A percentile compares a stretch with the other conserved stretches of the same genome.
Evolutionary conservation across 2,797 vertebrate species (phyloP).

Genomic region (Danio albolineatus): DNA sequence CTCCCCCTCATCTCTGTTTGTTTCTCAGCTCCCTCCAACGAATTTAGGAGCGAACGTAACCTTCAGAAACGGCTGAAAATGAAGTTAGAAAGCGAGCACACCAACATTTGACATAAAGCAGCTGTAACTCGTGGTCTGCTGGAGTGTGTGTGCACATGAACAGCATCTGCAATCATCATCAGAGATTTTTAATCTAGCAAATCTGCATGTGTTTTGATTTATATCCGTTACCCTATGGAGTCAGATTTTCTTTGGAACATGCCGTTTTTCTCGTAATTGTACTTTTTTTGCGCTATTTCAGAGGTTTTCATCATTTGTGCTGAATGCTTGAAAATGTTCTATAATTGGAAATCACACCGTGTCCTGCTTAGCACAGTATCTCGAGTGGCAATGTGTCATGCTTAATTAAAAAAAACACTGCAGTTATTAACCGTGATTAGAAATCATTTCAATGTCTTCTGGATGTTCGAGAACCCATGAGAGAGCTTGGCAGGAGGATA

Average conservation of each 20-base stretch:
- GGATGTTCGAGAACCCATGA: conserved; percentile 34
- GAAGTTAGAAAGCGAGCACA: conserved; percentile 75
- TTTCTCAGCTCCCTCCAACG: conserved; percentile 66
- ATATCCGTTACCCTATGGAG: conserved; percentile 15
- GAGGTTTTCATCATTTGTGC: conserved; percentile 44
- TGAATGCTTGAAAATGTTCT: conserved; percentile 36
- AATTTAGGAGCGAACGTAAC: conserved; percentile 64
- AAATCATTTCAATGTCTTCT: conserved; percentile 47
- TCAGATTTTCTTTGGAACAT: neutral
- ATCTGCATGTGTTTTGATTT: conserved; percentile 37
- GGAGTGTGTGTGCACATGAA: conserved; percentile 4
- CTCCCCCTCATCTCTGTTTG: conserved; percentile 54
- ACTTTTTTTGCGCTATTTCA: conserved; percentile 33
- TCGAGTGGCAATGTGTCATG: conserved; percentile 48
- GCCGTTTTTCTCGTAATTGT: conserved; percentile 34
- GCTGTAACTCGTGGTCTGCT: conserved; percentile 63
- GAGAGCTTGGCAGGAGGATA: conserved; percentile 28
- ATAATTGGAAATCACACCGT: conserved; percentile 51
- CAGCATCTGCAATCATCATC: conserved; percentile 30
- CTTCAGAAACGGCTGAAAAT: conserved; percentile 72
- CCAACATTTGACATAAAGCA: conserved; percentile 73
- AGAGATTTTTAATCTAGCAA: conserved; percentile 13
- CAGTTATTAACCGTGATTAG: conserved; percentile 52
- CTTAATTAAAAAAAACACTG: conserved; percentile 34
- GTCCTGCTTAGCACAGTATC: conserved; percentile 56